A percentile compares a stretch with the other conserved stretches of the same genome.
Conservation (phyloP, 2,888 invertebrate genomes). For the Cheilosia urbana region DNA sequence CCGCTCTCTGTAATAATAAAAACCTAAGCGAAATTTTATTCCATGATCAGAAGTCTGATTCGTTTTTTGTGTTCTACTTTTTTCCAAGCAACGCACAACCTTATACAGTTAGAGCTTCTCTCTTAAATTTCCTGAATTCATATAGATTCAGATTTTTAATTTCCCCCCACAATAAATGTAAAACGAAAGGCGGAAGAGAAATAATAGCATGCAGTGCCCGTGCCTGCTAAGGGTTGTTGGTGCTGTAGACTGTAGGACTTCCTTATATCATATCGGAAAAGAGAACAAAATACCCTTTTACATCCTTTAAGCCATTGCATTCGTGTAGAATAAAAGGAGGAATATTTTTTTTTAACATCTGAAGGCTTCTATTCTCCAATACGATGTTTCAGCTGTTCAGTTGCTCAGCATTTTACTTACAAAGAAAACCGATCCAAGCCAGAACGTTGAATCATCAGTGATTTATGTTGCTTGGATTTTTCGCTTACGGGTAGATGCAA, state of each 20-base stretch:
- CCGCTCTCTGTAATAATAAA: conserved; percentile 15
- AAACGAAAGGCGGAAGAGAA: conserved; percentile 32
- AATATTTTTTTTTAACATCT: conserved; percentile 19
- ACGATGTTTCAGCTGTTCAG: conserved; percentile 44
- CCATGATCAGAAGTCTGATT: conserved; percentile 32
- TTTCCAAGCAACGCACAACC: conserved; percentile 5
- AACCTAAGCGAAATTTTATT: conserved; percentile 27
- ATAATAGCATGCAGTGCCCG: conserved; percentile 5
- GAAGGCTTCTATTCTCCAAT: conserved; percentile 6
- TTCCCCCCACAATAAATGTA: conserved; percentile 57
- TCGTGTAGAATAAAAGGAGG: conserved; percentile 20
- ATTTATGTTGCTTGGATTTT: conserved; percentile 70
- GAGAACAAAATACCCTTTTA: conserved; percentile 28
- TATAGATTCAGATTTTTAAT: conserved; percentile 65
- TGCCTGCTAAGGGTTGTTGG: conserved; percentile 10
- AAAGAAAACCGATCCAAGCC: conserved; percentile 59
- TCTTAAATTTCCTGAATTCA: conserved; percentile 50
- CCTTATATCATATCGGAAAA: conserved; percentile 40
- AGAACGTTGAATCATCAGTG: conserved; percentile 71
- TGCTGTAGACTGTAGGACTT: conserved; percentile 4
- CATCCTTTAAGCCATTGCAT: conserved; percentile 14
- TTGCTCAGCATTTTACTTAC: conserved; percentile 44
- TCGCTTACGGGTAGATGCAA: conserved; percentile 69
- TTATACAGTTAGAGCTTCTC: conserved; percentile 1
- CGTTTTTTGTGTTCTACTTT: conserved; percentile 31